Percentiles rank a stretch among this genome's conserved stretches.
Evolutionary conservation across 2,888 invertebrate genomes (phyloP).

Genomic region (Bruchidius siliquastri): DNA sequence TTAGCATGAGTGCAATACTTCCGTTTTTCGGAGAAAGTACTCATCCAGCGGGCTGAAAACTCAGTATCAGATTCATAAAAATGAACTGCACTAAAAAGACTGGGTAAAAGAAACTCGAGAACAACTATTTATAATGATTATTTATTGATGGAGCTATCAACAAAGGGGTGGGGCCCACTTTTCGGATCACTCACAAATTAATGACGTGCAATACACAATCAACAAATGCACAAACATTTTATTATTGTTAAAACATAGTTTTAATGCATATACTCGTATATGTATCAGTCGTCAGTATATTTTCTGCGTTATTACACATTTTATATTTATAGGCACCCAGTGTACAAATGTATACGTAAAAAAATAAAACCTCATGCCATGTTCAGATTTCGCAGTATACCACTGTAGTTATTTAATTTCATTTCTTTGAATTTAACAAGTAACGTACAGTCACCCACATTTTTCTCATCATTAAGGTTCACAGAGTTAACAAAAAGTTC

Average conservation of each 20-base stretch:
- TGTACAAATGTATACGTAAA: constrained; percentile 32
- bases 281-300: constrained; percentile 10
- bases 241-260: background rate
- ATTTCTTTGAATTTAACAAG: background rate
- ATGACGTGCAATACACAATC: constrained; percentile 24
- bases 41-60: too few species aligned
- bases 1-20: too few species aligned
- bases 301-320: constrained; percentile 40
- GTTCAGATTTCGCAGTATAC: constrained; percentile 27
- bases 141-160: constrained; percentile 46
- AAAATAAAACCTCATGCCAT: constrained; percentile 35
- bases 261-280: background rate
- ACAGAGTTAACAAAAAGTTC: background rate
- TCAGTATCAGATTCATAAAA: too few species aligned
- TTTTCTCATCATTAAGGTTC: background rate
- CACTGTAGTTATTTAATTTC: background rate
- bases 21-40: too few species aligned
- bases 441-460: background rate
- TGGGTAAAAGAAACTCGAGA: background rate
- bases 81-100: too few species aligned
- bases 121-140: constrained; percentile 22
- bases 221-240: constrained; percentile 24
- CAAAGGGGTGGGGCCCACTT: constrained; percentile 42
- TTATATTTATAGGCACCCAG: constrained; percentile 26
- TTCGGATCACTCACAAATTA: constrained; percentile 39